These are phyloP conservation scores for Trissonchulus sp. DNA, from an alignment of 2,888 invertebrate species.

Conservation along the genomic window DNA sequence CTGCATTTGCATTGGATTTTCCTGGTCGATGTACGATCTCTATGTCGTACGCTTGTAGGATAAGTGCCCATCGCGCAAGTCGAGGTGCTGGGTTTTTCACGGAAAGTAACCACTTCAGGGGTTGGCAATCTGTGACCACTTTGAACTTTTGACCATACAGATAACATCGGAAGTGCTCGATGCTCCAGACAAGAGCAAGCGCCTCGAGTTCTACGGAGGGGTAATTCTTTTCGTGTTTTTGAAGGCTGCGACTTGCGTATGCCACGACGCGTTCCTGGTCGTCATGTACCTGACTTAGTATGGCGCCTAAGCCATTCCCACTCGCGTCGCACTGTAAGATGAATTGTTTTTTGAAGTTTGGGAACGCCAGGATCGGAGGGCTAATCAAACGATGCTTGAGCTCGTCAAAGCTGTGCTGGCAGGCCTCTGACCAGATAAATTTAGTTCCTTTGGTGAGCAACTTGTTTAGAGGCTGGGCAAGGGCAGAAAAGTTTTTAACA, in stretches of 20 bases:
- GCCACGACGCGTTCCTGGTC: not conserved
- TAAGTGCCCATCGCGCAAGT: too few relatives aligned
- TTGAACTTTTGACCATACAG: conserved; percentile 18
- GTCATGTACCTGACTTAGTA: not conserved
- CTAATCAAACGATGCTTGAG: conserved; percentile 16
- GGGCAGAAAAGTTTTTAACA: conserved; percentile 2
- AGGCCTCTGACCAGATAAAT: conserved; percentile 22
- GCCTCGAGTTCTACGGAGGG: not conserved
- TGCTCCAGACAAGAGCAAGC: not conserved
- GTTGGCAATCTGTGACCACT: conserved; percentile 3
- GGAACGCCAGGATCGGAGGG: conserved; percentile 24
- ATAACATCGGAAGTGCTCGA: not conserved
- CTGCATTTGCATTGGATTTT: too few relatives aligned
- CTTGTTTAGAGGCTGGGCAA: conserved; percentile 18
- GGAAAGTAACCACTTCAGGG: too few relatives aligned
- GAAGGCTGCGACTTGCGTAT: not conserved
- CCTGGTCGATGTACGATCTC: too few relatives aligned
- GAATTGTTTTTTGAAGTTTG: conserved; percentile 24
- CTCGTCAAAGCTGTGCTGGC: not conserved
- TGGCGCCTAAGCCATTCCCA: not conserved
- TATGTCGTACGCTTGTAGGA: too few relatives aligned
- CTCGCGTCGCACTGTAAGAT: not conserved
- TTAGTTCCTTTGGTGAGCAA: not conserved
- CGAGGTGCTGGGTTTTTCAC: too few relatives aligned
- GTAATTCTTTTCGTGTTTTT: not conserved